phyloP scores from a whole-genome alignment of 2,888 invertebrate species.

The Drepana falcataria region DNA sequence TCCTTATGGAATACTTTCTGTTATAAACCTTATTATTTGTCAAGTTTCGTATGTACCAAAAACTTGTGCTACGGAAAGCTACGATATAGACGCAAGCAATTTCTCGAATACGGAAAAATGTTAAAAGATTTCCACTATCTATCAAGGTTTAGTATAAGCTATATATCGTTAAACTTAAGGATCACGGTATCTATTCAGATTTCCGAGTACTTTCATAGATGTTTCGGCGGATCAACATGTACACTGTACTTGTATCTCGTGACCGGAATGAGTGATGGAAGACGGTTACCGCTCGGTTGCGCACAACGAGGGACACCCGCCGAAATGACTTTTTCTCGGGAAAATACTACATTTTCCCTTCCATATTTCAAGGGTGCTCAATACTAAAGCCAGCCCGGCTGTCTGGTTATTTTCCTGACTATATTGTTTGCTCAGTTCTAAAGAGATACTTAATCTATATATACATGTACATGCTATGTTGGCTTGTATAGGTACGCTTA shows the following conservation, averaged over 20 bases:
- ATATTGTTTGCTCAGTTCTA: no score
- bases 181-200: constrained; percentile 9
- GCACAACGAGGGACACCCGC: constrained; percentile 21
- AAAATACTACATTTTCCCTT: constrained; percentile 26
- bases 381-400: background rate
- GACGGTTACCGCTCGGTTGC: constrained; percentile 20
- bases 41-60: no score
- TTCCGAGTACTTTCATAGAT: constrained; percentile 17
- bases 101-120: constrained; percentile 4
- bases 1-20: no score
- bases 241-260: constrained; percentile 24
- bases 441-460: no score
- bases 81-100: constrained; percentile 21
- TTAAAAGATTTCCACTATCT: background rate
- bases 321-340: constrained; percentile 36
- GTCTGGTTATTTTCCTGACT: no score
- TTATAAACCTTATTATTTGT: no score
- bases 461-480: no score
- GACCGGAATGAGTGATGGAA: constrained; percentile 41
- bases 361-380: constrained; percentile 21
- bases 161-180: background rate
- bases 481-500: no score
- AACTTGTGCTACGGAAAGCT: constrained; percentile 18
- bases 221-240: constrained; percentile 15
- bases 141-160: no score